A percentile compares a stretch with the other conserved stretches of the same genome.
phyloP scores from a whole-genome alignment of 2,113 vertebrate genomes.

The Abramis brama region DNA sequence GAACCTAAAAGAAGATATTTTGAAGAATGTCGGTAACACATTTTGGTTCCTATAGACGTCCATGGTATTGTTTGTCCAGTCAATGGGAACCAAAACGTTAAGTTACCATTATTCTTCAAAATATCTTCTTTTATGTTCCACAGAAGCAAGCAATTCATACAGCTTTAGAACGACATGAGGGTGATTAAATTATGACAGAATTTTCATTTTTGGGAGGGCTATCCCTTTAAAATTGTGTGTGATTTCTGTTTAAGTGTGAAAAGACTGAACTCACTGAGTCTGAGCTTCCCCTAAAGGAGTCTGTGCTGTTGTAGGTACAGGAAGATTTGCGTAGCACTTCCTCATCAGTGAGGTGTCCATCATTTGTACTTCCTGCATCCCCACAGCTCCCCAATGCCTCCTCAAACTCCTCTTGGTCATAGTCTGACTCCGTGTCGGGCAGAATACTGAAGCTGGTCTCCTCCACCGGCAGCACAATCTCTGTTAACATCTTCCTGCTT shows the following conservation, averaged over 20 bases:
- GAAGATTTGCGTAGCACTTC: constrained; percentile 79
- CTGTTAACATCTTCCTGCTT: constrained; percentile 63
- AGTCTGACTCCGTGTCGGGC: constrained; percentile 84
- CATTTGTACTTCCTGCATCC: constrained; percentile 74
- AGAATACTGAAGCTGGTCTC: constrained; percentile 70
- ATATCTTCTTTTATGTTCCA: too few species aligned
- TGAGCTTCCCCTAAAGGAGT: constrained; percentile 85
- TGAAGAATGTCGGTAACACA: too few species aligned
- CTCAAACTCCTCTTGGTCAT: constrained; percentile 89
- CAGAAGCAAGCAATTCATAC: too few species aligned
- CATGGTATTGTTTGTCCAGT: too few species aligned
- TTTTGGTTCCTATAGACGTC: too few species aligned
- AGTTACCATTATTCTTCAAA: too few species aligned
- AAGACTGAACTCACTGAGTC: constrained; percentile 81
- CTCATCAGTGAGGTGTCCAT: constrained; percentile 80
- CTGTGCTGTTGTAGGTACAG: constrained; percentile 82
- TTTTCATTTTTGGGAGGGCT: too few species aligned
- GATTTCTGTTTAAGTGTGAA: neutral
- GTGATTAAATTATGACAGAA: too few species aligned
- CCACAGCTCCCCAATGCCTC: constrained; percentile 76
- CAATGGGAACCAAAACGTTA: too few species aligned
- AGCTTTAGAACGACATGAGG: too few species aligned
- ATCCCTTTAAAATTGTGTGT: neutral
- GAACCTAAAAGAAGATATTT: too few species aligned
- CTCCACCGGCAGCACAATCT: constrained; percentile 64